Conservation (phyloP, 2,113 vertebrate genomes). For the Petrocephalus microphthalmus region DNA sequence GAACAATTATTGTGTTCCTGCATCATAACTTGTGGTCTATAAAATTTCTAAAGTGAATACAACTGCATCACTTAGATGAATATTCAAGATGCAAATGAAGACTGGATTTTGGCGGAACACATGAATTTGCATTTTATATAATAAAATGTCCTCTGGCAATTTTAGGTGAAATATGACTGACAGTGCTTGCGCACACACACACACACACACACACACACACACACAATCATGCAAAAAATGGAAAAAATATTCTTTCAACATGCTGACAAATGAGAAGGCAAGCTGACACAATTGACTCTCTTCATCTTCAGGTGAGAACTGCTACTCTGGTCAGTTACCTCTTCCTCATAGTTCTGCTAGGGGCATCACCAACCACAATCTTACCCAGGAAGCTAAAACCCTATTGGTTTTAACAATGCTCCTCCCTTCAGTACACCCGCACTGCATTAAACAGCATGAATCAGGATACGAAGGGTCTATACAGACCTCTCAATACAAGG, state of each 20-base stretch:
- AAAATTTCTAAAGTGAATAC: not conserved
- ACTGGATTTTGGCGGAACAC: conserved; percentile 25
- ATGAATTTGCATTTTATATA: conserved; percentile 16
- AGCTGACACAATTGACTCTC: conserved; percentile 2
- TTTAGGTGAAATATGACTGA: conserved; percentile 23
- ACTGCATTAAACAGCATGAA: not conserved
- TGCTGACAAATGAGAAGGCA: conserved; percentile 11
- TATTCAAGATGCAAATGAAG: not conserved
- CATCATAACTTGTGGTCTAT: not conserved
- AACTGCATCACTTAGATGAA: not conserved
- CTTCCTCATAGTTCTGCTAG: conserved; percentile 15
- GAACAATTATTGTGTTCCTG: not conserved
- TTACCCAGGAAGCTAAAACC: conserved; percentile 30
- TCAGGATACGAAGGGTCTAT: not conserved
- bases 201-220: not conserved
- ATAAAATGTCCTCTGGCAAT: conserved; percentile 19
- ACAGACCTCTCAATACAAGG: not conserved
- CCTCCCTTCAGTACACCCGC: not conserved
- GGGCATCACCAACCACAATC: conserved; percentile 34
- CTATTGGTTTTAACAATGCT: conserved; percentile 1
- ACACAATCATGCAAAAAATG: not conserved
- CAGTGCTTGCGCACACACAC: not conserved
- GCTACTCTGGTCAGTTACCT: conserved; percentile 24
- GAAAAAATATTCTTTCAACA: conserved; percentile 18
- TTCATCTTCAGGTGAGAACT: not conserved